Percentiles rank a stretch among this genome's conserved stretches.
Evolutionary conservation across 2,797 vertebrate genomes (phyloP).

Genomic region (Galago senegalensis): DNA sequence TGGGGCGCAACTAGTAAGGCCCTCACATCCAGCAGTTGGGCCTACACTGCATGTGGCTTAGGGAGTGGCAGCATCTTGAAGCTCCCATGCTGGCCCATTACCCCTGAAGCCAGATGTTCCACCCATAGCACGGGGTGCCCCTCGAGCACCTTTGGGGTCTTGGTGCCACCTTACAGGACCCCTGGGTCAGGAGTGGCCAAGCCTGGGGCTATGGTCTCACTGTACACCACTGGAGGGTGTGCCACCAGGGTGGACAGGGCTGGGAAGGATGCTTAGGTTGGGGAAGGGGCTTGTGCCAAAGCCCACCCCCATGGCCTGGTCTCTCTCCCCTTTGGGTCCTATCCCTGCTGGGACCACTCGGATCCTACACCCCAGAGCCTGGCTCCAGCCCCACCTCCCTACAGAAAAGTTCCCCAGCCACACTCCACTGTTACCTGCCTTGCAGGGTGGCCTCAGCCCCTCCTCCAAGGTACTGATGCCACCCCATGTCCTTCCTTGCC

Average conservation of each 20-base stretch:
- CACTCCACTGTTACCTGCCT: fast-evolving
- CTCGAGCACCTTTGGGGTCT: not conserved
- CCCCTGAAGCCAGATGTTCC: not conserved
- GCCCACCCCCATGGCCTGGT: not conserved
- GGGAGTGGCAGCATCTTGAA: not conserved
- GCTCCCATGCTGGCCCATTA: not conserved
- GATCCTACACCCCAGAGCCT: not conserved
- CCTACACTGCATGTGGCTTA: too few relatives aligned
- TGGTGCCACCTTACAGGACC: not conserved
- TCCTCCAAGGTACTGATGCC: too few relatives aligned
- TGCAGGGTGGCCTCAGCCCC: too few relatives aligned
- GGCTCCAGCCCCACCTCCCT: not conserved
- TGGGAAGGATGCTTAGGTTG: too few relatives aligned
- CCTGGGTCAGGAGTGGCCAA: not conserved
- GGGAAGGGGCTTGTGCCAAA: too few relatives aligned
- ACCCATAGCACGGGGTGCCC: not conserved
- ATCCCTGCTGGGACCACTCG: not conserved
- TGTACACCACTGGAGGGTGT: too few relatives aligned
- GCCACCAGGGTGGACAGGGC: not conserved
- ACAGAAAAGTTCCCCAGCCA: not conserved
- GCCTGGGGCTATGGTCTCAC: not conserved
- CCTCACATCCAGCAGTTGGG: not conserved
- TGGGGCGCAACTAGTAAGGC: too few relatives aligned
- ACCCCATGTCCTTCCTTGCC: not conserved
- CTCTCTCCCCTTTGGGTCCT: not conserved